These are phyloP conservation scores for Tonatia bakeri DNA, from an alignment of 2,113 vertebrate species.

Conservation along the genomic window DNA sequence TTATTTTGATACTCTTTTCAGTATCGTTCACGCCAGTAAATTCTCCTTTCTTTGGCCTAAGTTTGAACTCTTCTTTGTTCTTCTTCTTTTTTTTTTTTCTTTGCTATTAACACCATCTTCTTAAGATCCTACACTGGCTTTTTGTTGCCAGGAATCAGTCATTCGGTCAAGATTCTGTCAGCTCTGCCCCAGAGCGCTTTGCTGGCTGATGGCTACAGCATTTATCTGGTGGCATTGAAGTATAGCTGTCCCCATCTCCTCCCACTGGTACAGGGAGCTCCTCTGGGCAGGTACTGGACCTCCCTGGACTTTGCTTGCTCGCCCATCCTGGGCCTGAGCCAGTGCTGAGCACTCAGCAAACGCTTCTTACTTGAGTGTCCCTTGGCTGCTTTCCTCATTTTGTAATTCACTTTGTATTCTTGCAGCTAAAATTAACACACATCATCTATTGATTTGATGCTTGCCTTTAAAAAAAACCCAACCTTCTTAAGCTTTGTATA, in stretches of 20 bases:
- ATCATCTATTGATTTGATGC: background rate
- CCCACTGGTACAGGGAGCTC: background rate
- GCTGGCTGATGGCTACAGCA: background rate
- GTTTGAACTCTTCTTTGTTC: background rate
- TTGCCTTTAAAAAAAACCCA: background rate
- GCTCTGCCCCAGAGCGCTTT: background rate
- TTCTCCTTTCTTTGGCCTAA: background rate
- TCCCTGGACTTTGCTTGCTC: background rate
- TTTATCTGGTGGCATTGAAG: background rate
- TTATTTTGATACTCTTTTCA: background rate
- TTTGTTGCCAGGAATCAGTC: background rate
- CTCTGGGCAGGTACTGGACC: background rate
- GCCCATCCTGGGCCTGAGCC: background rate
- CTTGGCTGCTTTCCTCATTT: background rate
- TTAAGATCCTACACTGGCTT: background rate
- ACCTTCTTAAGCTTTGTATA: background rate
- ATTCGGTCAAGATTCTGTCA: background rate
- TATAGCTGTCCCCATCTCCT: background rate
- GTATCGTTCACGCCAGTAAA: background rate
- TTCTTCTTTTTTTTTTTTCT: background rate
- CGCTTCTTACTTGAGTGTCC: background rate
- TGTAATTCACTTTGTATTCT: background rate
- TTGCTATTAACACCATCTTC: background rate
- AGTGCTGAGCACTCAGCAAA: background rate
- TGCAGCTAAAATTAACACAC: background rate